A percentile compares a stretch with the other conserved stretches of the same genome.
Evolutionary conservation across 1,140 invertebrate genomes (phyloP).

Genomic region (Mactra quadrangularis): DNA sequence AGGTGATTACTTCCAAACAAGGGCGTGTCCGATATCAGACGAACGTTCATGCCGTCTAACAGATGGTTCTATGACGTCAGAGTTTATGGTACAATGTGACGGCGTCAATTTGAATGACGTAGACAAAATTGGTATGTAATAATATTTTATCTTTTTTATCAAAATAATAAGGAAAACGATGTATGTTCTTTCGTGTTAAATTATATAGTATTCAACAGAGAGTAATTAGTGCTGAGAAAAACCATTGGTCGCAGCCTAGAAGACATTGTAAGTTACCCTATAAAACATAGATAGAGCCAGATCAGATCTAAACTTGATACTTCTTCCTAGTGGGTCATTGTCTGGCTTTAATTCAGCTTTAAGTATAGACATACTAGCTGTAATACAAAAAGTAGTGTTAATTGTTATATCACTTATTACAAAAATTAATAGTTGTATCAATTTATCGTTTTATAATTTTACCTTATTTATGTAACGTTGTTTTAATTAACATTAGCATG

Average conservation of each 20-base stretch:
- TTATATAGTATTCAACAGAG: too few species aligned
- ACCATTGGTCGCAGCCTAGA: too few species aligned
- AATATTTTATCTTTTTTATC: too few species aligned
- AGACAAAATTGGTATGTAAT: conserved; percentile 8
- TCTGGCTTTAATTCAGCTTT: conserved; percentile 60
- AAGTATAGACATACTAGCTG: conserved; percentile 55
- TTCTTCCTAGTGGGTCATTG: conserved; percentile 86
- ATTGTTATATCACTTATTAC: too few species aligned
- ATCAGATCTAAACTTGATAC: conserved; percentile 86
- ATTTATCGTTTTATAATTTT: too few species aligned
- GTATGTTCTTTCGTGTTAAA: too few species aligned
- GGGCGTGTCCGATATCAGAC: conserved; percentile 3
- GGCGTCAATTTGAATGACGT: conserved; percentile 34
- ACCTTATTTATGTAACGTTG: too few species aligned
- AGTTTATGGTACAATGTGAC: conserved; percentile 20
- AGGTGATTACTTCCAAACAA: conserved; percentile 31
- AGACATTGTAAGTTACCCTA: conserved; percentile 76
- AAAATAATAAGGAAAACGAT: too few species aligned
- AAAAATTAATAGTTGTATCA: too few species aligned
- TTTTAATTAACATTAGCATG: too few species aligned
- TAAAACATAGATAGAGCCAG: conserved; percentile 87
- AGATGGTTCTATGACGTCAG: conserved; percentile 3
- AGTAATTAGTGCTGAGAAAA: too few species aligned
- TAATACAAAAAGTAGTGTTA: too few species aligned
- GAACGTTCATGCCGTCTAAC: conserved; percentile 9